Evolutionary conservation across 2,888 invertebrate species (phyloP).

Genomic region (Drosophila nigritarsus): DNA sequence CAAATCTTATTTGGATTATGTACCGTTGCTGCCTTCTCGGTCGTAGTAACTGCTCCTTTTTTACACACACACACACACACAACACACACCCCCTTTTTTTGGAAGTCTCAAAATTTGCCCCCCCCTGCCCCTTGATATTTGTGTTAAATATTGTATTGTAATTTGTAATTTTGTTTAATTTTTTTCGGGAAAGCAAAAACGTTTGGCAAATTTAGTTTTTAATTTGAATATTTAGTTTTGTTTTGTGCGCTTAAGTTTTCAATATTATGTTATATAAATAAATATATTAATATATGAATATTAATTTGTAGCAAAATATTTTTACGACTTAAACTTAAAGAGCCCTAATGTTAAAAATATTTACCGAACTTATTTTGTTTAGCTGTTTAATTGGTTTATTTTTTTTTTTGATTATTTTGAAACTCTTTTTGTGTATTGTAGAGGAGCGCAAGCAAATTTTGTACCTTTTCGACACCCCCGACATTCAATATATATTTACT

Average conservation of each 20-base stretch:
- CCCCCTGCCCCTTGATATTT: slow-evolving; percentile 35
- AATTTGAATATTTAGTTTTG: slow-evolving; percentile 77
- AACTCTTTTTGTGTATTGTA: slow-evolving; percentile 63
- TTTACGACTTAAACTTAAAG: slow-evolving; percentile 65
- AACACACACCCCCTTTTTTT: slow-evolving; percentile 29
- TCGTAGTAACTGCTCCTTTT: slow-evolving; percentile 19
- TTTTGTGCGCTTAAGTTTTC: slow-evolving; percentile 79
- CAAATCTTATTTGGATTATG: slow-evolving; percentile 2
- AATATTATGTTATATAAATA: slow-evolving; percentile 76
- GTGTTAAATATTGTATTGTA: slow-evolving; percentile 77
- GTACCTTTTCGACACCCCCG: slow-evolving; percentile 47
- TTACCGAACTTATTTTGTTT: slow-evolving; percentile 68
- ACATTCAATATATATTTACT: slow-evolving; percentile 30
- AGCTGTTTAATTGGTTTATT: slow-evolving; percentile 72
- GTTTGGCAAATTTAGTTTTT: slow-evolving; percentile 83
- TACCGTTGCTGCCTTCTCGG: slow-evolving; percentile 56
- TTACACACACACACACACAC: too few relatives aligned
- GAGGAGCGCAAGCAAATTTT: slow-evolving; percentile 61
- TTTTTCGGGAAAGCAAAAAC: slow-evolving; percentile 83
- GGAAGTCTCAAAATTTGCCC: slow-evolving; percentile 18
- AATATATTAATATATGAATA: slow-evolving; percentile 64
- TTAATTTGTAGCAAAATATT: slow-evolving; percentile 83
- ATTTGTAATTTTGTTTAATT: slow-evolving; percentile 75
- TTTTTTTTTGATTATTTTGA: slow-evolving; percentile 25
- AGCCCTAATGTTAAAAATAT: slow-evolving; percentile 62